phyloP scores from a whole-genome alignment of 2,888 invertebrate species.

The Hirtodrosophila alboralis region DNA sequence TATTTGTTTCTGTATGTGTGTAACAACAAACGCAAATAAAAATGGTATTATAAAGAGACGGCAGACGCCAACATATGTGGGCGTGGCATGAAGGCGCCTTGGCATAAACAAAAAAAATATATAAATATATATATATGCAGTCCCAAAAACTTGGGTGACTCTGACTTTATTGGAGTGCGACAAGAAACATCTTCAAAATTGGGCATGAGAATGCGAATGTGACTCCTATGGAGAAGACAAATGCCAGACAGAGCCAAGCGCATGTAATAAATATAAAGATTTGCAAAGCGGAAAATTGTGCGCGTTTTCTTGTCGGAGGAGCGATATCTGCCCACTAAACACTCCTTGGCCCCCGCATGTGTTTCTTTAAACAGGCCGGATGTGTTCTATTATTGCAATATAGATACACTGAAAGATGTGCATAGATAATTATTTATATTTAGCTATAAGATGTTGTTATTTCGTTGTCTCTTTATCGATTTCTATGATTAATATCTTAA shows the following conservation, averaged over 20 bases:
- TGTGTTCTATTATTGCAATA: conserved; percentile 10
- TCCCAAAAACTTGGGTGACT: conserved; percentile 5
- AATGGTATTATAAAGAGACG: conserved; percentile 41
- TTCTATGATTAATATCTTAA: no score
- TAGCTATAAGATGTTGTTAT: no score
- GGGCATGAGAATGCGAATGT: conserved; percentile 36
- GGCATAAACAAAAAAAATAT: conserved; percentile 21
- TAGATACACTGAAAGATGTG: conserved; percentile 28
- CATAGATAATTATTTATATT: no score
- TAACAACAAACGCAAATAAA: conserved; percentile 41
- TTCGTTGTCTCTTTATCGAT: no score
- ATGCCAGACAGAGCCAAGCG: conserved; percentile 44
- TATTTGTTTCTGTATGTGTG: conserved; percentile 21
- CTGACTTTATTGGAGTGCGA: conserved; percentile 31
- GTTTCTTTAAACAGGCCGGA: background rate
- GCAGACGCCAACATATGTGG: conserved; percentile 22
- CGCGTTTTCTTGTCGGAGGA: conserved; percentile 30
- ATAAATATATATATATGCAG: conserved; percentile 15
- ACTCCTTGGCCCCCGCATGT: background rate
- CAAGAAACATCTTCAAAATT: conserved; percentile 25
- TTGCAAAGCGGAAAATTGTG: conserved; percentile 70
- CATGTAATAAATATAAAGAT: conserved; percentile 71
- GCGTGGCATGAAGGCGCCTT: conserved; percentile 32
- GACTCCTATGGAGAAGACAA: conserved; percentile 35
- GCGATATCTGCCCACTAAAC: conserved; percentile 22